Percentiles rank a stretch among this genome's conserved stretches.
phyloP scores from a whole-genome alignment of 2,797 vertebrate genomes.

The Lagorchestes hirsutus region DNA sequence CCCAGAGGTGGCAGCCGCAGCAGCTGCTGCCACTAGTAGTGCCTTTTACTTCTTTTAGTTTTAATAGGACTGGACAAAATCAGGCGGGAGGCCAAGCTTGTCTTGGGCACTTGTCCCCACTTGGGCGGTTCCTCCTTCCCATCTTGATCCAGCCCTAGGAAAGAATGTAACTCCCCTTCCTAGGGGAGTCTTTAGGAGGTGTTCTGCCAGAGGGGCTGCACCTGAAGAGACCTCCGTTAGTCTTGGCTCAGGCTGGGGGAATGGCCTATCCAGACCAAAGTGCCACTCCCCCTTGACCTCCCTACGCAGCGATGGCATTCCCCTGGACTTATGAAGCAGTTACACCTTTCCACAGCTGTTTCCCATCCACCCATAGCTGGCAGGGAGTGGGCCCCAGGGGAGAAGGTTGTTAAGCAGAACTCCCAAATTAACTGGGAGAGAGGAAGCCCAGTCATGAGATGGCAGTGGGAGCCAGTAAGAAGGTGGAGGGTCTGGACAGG shows the following conservation, averaged over 20 bases:
- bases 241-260: neutral
- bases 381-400: conserved; percentile 21
- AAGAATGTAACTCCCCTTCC: neutral
- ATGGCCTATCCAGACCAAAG: neutral
- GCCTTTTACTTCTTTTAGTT: neutral
- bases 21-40: neutral
- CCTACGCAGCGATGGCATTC: neutral
- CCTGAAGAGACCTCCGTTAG: neutral
- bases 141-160: neutral
- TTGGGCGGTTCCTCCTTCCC: neutral
- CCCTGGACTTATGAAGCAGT: neutral
- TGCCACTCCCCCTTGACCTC: neutral
- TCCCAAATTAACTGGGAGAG: neutral
- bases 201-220: neutral
- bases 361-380: conserved; percentile 45
- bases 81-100: neutral
- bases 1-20: too few species aligned
- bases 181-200: neutral
- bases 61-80: neutral
- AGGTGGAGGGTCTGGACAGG: neutral
- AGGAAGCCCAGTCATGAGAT: conserved; percentile 64
- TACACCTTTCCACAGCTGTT: conserved; percentile 57
- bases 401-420: conserved; percentile 45
- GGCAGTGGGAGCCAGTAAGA: conserved; percentile 38
- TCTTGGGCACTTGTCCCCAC: neutral